A percentile compares a stretch with the other conserved stretches of the same genome.
Conservation (phyloP, 2,888 invertebrate species). For the Lithophane ornitopus region DNA sequence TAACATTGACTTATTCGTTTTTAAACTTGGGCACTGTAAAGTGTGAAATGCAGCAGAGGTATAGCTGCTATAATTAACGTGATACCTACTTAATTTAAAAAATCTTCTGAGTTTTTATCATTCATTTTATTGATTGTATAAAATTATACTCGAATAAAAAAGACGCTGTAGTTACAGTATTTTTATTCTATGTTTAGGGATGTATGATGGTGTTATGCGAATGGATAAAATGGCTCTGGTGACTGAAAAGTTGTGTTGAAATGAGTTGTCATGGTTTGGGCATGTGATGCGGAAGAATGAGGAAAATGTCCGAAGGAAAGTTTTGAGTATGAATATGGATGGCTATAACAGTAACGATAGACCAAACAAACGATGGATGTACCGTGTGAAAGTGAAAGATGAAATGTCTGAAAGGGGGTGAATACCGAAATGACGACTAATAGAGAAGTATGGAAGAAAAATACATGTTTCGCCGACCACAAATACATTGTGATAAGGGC, state of each 20-base stretch:
- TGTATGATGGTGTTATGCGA: neutral
- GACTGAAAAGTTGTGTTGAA: neutral
- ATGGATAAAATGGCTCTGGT: too few relatives aligned
- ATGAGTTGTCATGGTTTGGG: neutral
- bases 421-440: neutral
- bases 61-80: neutral
- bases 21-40: neutral
- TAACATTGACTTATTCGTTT: neutral
- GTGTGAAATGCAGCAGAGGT: neutral
- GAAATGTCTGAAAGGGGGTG: neutral
- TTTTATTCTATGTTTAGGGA: too few relatives aligned
- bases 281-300: neutral
- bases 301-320: neutral
- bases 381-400: neutral
- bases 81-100: neutral
- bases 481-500: neutral
- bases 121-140: neutral
- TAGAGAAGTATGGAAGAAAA: neutral
- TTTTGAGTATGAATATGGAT: neutral
- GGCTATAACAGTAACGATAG: neutral
- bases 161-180: neutral
- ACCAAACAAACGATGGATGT: neutral
- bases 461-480: too few relatives aligned
- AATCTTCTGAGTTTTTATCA: neutral
- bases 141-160: neutral